Percentiles rank a stretch among this genome's conserved stretches.
Conservation (phyloP, 2,113 vertebrate genomes). For the Nerophis lumbriciformis region DNA sequence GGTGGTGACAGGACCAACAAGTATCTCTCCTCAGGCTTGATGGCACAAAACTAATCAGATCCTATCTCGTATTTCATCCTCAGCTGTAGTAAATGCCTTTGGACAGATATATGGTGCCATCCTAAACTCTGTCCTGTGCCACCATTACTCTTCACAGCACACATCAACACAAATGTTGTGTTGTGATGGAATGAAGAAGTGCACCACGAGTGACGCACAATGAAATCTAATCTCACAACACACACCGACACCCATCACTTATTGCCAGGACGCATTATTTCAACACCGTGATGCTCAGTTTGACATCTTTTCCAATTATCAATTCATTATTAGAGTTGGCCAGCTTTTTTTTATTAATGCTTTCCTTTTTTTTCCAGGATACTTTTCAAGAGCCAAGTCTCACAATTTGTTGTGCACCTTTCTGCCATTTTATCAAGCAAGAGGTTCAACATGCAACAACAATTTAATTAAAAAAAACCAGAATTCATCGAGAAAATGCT, state of each 20-base stretch:
- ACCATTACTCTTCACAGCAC: conserved; percentile 21
- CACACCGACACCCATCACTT: neutral
- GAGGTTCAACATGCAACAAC: too few species aligned
- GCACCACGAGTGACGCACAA: conserved; percentile 39
- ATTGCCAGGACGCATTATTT: neutral
- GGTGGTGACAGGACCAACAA: conserved; percentile 7
- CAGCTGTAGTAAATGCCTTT: conserved; percentile 33
- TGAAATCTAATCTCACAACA: conserved; percentile 25
- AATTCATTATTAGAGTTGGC: too few species aligned
- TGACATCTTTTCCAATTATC: neutral
- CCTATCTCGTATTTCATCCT: conserved; percentile 38
- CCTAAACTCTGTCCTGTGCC: conserved; percentile 19
- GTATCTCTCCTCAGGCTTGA: neutral
- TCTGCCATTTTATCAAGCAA: too few species aligned
- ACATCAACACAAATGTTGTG: conserved; percentile 45
- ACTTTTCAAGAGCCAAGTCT: too few species aligned
- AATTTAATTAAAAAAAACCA: too few species aligned
- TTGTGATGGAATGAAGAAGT: conserved; percentile 58
- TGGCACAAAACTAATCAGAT: conserved; percentile 14
- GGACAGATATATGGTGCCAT: conserved; percentile 18
- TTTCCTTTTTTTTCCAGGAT: neutral
- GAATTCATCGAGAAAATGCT: too few species aligned
- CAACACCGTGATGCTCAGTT: too few species aligned
- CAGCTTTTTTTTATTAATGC: too few species aligned
- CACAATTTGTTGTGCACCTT: too few species aligned